Evolutionary conservation across 53 echinoderm and acorn worm species (phyloP), one percentile per base, ranked within the genome.

Genomic region (Astropecten irregularis): DNA sequence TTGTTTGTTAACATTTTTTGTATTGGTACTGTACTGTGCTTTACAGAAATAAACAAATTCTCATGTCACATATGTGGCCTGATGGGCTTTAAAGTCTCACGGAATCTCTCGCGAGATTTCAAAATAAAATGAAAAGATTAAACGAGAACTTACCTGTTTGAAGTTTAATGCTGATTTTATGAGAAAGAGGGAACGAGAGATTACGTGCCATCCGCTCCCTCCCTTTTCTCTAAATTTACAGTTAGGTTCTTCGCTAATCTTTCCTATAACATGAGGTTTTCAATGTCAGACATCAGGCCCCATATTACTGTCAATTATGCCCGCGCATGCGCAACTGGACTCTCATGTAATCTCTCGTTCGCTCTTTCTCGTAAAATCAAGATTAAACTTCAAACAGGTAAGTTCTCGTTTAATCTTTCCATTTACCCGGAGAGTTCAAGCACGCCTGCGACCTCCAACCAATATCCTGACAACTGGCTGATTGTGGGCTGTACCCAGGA

Each of bases 301-400:
- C 68, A 50, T 56, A 23, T 67, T 21, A n/a, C 34, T 82, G 29
- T 82, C 13, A 82, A 82, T 49, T 49, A 40, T 82, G 83, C 33
- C 83, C 34, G 26, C 77, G 20, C 77, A 77, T 82, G 40, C 68
- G 67, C 83, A 52, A 11, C n/a, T 50, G 83, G 68, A 15, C 22
- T 82, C 83, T 67, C 83, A 82, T 40, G 68, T 82, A 49, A 82
- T 67, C 83, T 67, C 83, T 67, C 68, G 32, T 68, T 82, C 50
- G 26, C 52, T 27, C 31, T 86, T 65, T 48, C 55, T 86, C 86
- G 64, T 86, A 76, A 86, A 86, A 63, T 86, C 51, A 63, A 76
- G 86, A 86, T 76, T 55, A 76, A 86, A 86, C 76, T 86, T 76
- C 76, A 86, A 76, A 74, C 86, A n/a, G n/a, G n/a, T n/a, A n/a